A percentile compares a stretch with the other conserved stretches of the same genome.
These are phyloP conservation scores for Anodontia alba DNA, from an alignment of 2,888 invertebrate genomes.

Conservation along the genomic window DNA sequence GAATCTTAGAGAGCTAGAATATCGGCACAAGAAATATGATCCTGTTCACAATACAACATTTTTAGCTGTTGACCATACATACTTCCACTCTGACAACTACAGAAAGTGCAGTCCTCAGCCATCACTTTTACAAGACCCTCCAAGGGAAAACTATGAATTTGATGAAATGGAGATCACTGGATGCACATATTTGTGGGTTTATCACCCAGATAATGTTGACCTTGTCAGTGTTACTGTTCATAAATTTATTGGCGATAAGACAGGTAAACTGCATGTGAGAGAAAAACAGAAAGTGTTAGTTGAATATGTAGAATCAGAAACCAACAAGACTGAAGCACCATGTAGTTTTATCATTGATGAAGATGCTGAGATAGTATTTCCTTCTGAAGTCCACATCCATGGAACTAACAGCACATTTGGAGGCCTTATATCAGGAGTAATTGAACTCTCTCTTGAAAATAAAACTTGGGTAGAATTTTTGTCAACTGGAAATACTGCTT, in stretches of 20 bases:
- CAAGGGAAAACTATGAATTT: constrained; percentile 67
- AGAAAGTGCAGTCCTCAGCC: constrained; percentile 66
- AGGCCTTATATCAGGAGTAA: constrained; percentile 70
- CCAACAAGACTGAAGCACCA: constrained; percentile 75
- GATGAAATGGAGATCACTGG: constrained; percentile 76
- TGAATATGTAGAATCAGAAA: constrained; percentile 72
- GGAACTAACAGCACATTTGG: constrained; percentile 73
- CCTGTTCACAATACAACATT: constrained; percentile 71
- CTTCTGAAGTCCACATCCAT: constrained; percentile 74
- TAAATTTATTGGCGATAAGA: constrained; percentile 74
- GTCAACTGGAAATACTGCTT: constrained; percentile 73
- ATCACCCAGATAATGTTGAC: constrained; percentile 63
- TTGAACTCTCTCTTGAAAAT: constrained; percentile 69
- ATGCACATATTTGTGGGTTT: constrained; percentile 66
- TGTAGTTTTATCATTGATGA: constrained; percentile 73
- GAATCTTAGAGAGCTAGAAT: constrained; percentile 71
- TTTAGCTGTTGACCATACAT: constrained; percentile 72
- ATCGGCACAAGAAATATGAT: constrained; percentile 74
- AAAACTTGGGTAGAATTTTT: constrained; percentile 62
- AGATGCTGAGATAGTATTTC: constrained; percentile 70
- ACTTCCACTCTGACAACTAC: constrained; percentile 70
- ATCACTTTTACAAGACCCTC: constrained; percentile 68
- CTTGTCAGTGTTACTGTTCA: constrained; percentile 67
- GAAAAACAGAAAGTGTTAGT: constrained; percentile 70
- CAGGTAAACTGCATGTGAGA: constrained; percentile 70